Evolutionary conservation across 1,140 invertebrate genomes (phyloP).

Genomic region (Muscidifurax raptorellus): DNA sequence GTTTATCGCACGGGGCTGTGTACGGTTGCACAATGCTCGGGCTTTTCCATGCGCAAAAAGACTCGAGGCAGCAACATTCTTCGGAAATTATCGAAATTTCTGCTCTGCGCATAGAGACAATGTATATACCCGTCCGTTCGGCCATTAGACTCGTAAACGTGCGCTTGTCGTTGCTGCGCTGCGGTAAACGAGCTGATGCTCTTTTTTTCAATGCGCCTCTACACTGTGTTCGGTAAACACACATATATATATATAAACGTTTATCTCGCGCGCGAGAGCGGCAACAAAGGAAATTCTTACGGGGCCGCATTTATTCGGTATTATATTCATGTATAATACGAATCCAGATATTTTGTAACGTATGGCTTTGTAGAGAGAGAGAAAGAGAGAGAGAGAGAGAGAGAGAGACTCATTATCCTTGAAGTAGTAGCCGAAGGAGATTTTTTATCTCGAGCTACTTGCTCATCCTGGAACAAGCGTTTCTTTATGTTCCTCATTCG

Average conservation of each 20-base stretch:
- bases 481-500: neutral
- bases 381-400: too few relatives aligned
- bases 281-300: neutral
- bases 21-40: neutral
- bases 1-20: neutral
- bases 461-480: neutral
- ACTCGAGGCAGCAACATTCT: neutral
- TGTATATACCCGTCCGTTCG: neutral
- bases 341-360: neutral
- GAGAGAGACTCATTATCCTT: too few relatives aligned
- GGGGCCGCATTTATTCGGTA: neutral
- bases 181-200: neutral
- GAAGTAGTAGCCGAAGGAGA: too few relatives aligned
- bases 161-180: neutral
- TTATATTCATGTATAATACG: too few relatives aligned
- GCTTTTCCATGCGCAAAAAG: neutral
- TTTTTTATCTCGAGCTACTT: too few relatives aligned
- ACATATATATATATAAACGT: too few relatives aligned
- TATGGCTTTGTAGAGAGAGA: too few relatives aligned
- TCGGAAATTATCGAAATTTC: conserved; percentile 31
- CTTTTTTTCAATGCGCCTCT: neutral
- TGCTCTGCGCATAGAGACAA: neutral
- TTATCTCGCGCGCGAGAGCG: too few relatives aligned
- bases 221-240: too few relatives aligned
- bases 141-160: neutral